These are phyloP conservation scores for Cataglyphis cursor DNA, from an alignment of 2,888 invertebrate genomes.

Conservation along the genomic window DNA sequence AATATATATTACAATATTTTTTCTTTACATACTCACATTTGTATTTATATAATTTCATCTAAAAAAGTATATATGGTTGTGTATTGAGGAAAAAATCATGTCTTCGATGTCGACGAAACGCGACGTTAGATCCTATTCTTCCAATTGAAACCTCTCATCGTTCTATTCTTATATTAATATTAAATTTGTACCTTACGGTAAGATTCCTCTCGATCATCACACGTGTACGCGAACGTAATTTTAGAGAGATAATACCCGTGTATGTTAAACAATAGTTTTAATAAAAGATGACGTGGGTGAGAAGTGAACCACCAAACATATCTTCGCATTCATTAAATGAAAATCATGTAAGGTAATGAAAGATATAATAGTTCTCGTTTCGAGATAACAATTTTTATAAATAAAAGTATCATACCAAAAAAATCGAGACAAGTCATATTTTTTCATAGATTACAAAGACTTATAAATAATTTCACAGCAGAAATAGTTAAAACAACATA, in stretches of 20 bases:
- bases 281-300: slow-evolving; percentile 23
- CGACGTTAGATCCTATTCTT: neutral
- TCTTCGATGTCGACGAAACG: slow-evolving; percentile 3
- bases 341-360: slow-evolving; percentile 15
- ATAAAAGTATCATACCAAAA: slow-evolving; percentile 28
- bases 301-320: neutral
- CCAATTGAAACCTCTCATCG: neutral
- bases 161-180: neutral
- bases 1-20: slow-evolving; percentile 27
- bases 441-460: slow-evolving; percentile 28
- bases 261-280: slow-evolving; percentile 49
- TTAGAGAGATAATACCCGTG: slow-evolving; percentile 28
- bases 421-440: slow-evolving; percentile 24
- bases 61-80: neutral
- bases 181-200: slow-evolving; percentile 25
- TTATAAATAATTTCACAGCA: slow-evolving; percentile 60
- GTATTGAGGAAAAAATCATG: neutral
- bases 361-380: neutral
- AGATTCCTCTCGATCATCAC: slow-evolving; percentile 12
- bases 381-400: slow-evolving; percentile 19
- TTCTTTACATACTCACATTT: slow-evolving; percentile 1
- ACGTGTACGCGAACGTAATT: slow-evolving; percentile 26
- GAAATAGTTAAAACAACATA: slow-evolving; percentile 39
- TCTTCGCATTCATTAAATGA: slow-evolving; percentile 15
- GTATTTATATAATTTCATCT: neutral